These are phyloP conservation scores for Colinus virginianus DNA, from an alignment of 2,113 vertebrate species.

Conservation along the genomic window DNA sequence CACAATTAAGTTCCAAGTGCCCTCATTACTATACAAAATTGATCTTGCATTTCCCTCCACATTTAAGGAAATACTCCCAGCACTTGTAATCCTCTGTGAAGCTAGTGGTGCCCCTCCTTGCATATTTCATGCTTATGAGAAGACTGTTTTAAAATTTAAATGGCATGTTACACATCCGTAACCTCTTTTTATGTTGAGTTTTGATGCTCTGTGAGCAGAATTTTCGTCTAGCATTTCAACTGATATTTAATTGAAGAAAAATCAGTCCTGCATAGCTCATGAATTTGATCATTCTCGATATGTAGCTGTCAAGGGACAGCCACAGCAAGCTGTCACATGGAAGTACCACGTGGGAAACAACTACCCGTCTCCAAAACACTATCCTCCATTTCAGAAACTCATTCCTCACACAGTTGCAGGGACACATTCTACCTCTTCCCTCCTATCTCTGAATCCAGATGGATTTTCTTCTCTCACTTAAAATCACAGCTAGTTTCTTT, in stretches of 20 bases:
- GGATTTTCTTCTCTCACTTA: neutral
- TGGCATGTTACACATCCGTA: neutral
- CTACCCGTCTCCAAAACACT: neutral
- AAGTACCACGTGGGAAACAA: neutral
- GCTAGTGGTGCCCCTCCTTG: neutral
- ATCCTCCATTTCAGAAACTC: neutral
- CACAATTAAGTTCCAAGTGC: neutral
- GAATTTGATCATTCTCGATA: neutral
- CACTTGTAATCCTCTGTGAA: neutral
- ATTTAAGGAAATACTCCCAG: neutral
- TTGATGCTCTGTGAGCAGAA: neutral
- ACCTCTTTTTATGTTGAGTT: neutral
- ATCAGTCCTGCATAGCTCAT: neutral
- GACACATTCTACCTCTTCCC: neutral
- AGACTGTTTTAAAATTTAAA: slow-evolving; percentile 15
- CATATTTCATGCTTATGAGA: neutral
- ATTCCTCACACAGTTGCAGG: neutral
- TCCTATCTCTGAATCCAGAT: neutral
- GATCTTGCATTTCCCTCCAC: neutral
- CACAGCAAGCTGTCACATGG: neutral
- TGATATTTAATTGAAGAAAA: slow-evolving; percentile 12
- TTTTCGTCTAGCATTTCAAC: slow-evolving; percentile 1
- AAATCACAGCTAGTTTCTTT: neutral
- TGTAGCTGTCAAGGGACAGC: neutral
- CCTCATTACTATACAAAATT: neutral